Conservation (phyloP, 2,113 vertebrate species). For the Oncorhynchus clarkii region DNA sequence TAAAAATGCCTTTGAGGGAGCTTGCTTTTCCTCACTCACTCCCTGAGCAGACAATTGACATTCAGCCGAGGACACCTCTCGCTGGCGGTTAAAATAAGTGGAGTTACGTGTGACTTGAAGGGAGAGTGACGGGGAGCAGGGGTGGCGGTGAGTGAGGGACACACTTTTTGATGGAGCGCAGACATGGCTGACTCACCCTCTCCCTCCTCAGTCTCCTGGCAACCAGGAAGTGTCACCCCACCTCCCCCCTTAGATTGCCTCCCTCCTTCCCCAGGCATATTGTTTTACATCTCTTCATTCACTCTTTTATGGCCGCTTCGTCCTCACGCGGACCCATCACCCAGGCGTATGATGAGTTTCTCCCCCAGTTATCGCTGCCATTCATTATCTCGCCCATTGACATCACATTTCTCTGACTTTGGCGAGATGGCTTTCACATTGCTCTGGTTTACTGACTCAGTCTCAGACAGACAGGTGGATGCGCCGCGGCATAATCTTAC, state of each 20-base stretch:
- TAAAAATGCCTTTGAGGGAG: constrained; percentile 5
- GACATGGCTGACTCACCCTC: constrained; percentile 65
- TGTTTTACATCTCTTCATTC: background rate
- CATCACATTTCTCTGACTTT: constrained; percentile 72
- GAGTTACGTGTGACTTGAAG: constrained; percentile 66
- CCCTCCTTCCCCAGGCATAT: background rate
- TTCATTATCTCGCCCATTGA: constrained; percentile 67
- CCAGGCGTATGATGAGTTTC: constrained; percentile 65
- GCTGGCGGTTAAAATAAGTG: constrained; percentile 69
- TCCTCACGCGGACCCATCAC: constrained; percentile 49
- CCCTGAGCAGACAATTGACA: constrained; percentile 66
- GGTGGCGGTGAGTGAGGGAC: constrained; percentile 59
- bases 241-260: background rate
- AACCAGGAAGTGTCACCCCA: background rate
- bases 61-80: constrained; percentile 68
- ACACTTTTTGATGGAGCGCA: constrained; percentile 71
- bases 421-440: constrained; percentile 74
- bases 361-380: constrained; percentile 64
- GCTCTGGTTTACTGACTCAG: constrained; percentile 52
- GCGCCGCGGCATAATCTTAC: too few species aligned
- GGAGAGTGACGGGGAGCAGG: constrained; percentile 29
- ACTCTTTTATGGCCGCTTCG: constrained; percentile 29
- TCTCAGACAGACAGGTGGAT: background rate
- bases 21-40: constrained; percentile 33
- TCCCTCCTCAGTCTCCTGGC: constrained; percentile 11